A percentile compares a stretch with the other conserved stretches of the same genome.
These are phyloP conservation scores for Drosophila tani DNA, from an alignment of 1,140 invertebrate species.

Conservation along the genomic window DNA sequence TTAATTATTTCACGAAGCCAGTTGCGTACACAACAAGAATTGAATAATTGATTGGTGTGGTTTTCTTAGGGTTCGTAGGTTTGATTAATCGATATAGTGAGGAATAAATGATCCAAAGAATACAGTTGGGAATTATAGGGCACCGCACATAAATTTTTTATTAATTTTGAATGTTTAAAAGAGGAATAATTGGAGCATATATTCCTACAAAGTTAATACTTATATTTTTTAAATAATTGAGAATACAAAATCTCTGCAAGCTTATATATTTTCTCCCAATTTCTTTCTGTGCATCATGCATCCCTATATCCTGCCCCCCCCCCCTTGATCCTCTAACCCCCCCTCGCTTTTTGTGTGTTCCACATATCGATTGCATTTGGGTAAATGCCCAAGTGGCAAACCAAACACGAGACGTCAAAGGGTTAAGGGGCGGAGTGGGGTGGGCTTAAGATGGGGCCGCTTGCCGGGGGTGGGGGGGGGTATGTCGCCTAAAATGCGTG, in stretches of 20 bases:
- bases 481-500: conserved; percentile 51
- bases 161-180: too few species aligned
- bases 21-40: conserved; percentile 15
- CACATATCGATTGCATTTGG: conserved; percentile 50
- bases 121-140: too few species aligned
- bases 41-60: not conserved
- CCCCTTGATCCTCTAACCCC: not conserved
- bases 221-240: too few species aligned
- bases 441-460: conserved; percentile 1
- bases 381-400: conserved; percentile 46
- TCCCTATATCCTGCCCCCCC: too few species aligned
- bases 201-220: too few species aligned
- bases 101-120: too few species aligned
- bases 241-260: too few species aligned
- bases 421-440: not conserved
- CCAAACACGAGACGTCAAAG: conserved; percentile 38
- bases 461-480: not conserved
- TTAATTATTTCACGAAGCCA: conserved; percentile 64
- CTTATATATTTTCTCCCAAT: conserved; percentile 4
- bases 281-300: not conserved
- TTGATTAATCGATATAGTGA: too few species aligned
- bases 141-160: too few species aligned
- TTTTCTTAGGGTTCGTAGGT: not conserved
- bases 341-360: conserved; percentile 8
- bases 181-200: too few species aligned